phyloP scores from a whole-genome alignment of 2,113 vertebrate genomes.

The Sarotherodon lohbergeri region DNA sequence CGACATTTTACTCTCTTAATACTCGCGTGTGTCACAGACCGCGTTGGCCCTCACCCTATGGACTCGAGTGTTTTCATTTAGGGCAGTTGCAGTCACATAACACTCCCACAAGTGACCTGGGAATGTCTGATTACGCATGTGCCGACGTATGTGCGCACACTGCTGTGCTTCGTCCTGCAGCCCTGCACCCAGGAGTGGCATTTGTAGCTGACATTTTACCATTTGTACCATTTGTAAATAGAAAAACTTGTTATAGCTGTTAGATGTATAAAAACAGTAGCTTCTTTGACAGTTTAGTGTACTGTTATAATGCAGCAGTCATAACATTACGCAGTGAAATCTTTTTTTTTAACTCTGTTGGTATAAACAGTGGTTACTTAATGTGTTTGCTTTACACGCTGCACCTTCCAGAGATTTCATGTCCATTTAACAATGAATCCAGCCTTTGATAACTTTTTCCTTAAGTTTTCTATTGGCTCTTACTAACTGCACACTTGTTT shows the following conservation, averaged over 20 bases:
- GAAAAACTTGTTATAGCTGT: not conserved
- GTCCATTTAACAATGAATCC: not conserved
- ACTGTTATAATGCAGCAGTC: not conserved
- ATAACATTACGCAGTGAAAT: not conserved
- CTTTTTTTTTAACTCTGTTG: not conserved
- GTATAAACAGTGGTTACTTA: not conserved
- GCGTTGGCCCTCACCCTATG: constrained; percentile 35
- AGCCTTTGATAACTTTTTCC: not conserved
- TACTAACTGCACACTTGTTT: not conserved
- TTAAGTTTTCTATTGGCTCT: not conserved
- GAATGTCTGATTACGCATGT: constrained; percentile 23
- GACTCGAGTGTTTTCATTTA: constrained; percentile 49
- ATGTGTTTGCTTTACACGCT: not conserved
- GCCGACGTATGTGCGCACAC: not conserved
- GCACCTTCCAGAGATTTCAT: not conserved
- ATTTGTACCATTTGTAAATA: not conserved
- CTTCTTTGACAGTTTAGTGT: not conserved
- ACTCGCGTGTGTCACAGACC: constrained; percentile 24
- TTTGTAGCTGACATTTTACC: not conserved
- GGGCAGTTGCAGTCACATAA: constrained; percentile 16
- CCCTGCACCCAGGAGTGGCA: not conserved
- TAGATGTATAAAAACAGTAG: not conserved
- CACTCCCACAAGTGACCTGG: constrained; percentile 35
- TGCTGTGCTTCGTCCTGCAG: not conserved
- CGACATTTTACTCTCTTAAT: constrained; percentile 26